Evolutionary conservation across 2,113 vertebrate species (phyloP).

Genomic region (Silurus glanis): DNA sequence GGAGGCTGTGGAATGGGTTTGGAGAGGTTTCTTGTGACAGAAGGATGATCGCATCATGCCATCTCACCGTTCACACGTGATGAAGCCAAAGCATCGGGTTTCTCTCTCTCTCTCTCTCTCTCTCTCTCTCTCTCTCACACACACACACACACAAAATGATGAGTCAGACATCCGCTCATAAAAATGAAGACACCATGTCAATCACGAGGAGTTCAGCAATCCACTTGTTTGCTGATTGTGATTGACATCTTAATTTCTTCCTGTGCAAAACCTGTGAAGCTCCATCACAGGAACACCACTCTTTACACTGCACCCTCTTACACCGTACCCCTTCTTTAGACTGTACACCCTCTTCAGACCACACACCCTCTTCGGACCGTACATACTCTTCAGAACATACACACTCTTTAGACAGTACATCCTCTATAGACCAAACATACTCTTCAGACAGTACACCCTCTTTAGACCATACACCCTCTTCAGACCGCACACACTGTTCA

Average conservation of each 20-base stretch:
- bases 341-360: too few species aligned
- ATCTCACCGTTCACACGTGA: neutral
- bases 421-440: too few species aligned
- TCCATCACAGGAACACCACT: neutral
- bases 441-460: too few species aligned
- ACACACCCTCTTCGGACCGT: too few species aligned
- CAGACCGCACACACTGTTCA: too few species aligned
- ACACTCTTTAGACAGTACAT: too few species aligned
- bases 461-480: too few species aligned
- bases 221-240: neutral
- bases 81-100: neutral
- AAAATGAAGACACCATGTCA: neutral
- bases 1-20: neutral
- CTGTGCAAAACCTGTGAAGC: neutral
- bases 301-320: neutral
- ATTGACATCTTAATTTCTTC: neutral
- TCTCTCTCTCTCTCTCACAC: neutral
- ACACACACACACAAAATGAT: neutral
- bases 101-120: neutral
- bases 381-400: too few species aligned
- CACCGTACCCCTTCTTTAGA: too few species aligned
- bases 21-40: slow-evolving; percentile 20
- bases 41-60: neutral
- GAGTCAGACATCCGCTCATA: slow-evolving; percentile 10
- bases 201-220: neutral